These are phyloP conservation scores for Ptychoptera contaminata DNA, from an alignment of 2,888 invertebrate genomes.

Conservation along the genomic window DNA sequence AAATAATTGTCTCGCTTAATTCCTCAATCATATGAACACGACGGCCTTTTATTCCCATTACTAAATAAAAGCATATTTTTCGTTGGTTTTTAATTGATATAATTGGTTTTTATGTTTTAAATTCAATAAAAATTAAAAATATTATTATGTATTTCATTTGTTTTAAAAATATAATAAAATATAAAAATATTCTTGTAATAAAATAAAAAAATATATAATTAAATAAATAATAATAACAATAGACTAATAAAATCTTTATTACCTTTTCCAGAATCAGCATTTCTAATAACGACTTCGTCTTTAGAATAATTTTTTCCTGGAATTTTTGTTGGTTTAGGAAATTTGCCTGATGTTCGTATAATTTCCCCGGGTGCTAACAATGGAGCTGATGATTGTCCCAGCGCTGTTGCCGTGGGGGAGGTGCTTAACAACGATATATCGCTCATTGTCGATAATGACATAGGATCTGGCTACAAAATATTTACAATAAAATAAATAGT, in stretches of 20 bases:
- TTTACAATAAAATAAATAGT: background rate
- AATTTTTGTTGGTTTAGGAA: slow-evolving; percentile 73
- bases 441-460: slow-evolving; percentile 14
- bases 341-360: slow-evolving; percentile 76
- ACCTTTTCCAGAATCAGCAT: slow-evolving; percentile 95
- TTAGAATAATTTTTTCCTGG: slow-evolving; percentile 88
- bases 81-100: background rate
- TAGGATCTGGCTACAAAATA: slow-evolving; percentile 14
- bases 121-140: background rate
- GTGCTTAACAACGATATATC: slow-evolving; percentile 32
- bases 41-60: slow-evolving; percentile 98
- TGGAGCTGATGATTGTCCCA: slow-evolving; percentile 35
- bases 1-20: slow-evolving; percentile 95
- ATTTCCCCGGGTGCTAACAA: slow-evolving; percentile 70
- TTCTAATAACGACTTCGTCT: slow-evolving; percentile 88
- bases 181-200: background rate
- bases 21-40: slow-evolving; percentile 98
- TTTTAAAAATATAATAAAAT: background rate
- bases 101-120: background rate
- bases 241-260: slow-evolving; percentile 14
- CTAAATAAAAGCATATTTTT: slow-evolving; percentile 30
- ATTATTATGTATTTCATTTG: background rate
- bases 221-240: slow-evolving; percentile 5
- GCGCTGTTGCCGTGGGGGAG: slow-evolving; percentile 38
- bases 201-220: background rate